Percentiles rank a stretch among this genome's conserved stretches.
These are phyloP conservation scores for Aeoliscus strigatus DNA, from an alignment of 2,797 vertebrate species.

Conservation along the genomic window DNA sequence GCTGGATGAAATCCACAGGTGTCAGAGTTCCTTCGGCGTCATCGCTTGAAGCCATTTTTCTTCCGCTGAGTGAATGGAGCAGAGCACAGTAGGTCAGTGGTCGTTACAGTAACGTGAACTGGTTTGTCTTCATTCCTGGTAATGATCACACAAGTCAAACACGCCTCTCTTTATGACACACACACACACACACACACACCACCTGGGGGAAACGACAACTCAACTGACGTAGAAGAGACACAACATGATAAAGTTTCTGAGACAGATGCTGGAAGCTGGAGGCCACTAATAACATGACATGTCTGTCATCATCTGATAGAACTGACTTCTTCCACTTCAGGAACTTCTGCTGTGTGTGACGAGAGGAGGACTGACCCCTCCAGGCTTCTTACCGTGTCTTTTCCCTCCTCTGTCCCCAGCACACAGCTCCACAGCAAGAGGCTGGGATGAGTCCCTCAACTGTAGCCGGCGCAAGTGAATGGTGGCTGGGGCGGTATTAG, in stretches of 20 bases:
- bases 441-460: background rate
- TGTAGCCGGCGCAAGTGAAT: slow-evolving; percentile 23
- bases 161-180: slow-evolving; percentile 1
- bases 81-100: background rate
- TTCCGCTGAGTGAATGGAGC: slow-evolving; percentile 14
- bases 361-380: too few species aligned
- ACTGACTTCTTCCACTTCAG: too few species aligned
- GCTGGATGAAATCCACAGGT: slow-evolving; percentile 85
- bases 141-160: background rate
- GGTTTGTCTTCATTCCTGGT: slow-evolving; percentile 54
- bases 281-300: too few species aligned
- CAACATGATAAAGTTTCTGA: too few species aligned
- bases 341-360: too few species aligned
- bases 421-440: slow-evolving; percentile 1
- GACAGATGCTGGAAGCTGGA: too few species aligned
- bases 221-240: too few species aligned
- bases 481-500: slow-evolving; percentile 48
- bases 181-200: background rate
- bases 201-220: too few species aligned
- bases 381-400: slow-evolving; percentile 30
- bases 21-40: slow-evolving; percentile 70
- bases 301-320: too few species aligned
- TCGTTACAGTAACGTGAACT: slow-evolving; percentile 26
- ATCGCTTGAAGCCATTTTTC: slow-evolving; percentile 54
- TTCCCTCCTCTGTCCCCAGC: background rate